phyloP scores from a whole-genome alignment of 2,797 vertebrate genomes.

The Alauda arvensis region DNA sequence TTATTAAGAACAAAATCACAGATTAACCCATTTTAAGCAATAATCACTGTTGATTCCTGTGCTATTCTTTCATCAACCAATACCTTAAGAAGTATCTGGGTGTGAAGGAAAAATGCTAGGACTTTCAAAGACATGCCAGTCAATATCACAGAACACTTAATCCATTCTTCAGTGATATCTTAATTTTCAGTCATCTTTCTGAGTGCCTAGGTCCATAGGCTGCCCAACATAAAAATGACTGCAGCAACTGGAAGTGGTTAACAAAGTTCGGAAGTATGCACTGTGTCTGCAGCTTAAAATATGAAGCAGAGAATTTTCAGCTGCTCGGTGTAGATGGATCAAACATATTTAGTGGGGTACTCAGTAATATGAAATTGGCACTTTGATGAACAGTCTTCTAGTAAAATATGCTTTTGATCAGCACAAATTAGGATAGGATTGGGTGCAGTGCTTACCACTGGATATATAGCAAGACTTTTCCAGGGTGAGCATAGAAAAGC shows the following conservation, averaged over 20 bases:
- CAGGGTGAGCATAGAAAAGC: not conserved
- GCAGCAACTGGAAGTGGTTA: not conserved
- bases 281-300: not conserved
- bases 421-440: not conserved
- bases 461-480: not conserved
- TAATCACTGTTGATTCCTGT: not conserved
- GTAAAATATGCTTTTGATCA: not conserved
- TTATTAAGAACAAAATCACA: conserved; percentile 3
- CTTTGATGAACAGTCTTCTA: not conserved
- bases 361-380: not conserved
- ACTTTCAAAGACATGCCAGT: not conserved
- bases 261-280: not conserved
- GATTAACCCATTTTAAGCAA: not conserved
- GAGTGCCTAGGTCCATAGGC: not conserved
- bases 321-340: not conserved
- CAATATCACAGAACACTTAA: not conserved
- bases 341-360: not conserved
- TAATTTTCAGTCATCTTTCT: not conserved
- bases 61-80: not conserved
- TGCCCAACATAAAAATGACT: not conserved
- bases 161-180: not conserved
- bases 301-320: conserved; percentile 8
- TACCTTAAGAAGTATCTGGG: not conserved
- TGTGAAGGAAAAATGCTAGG: not conserved
- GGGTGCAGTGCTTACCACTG: not conserved